Evolutionary conservation across 1,140 invertebrate species (phyloP).

Genomic region (Papilio glaucus): DNA sequence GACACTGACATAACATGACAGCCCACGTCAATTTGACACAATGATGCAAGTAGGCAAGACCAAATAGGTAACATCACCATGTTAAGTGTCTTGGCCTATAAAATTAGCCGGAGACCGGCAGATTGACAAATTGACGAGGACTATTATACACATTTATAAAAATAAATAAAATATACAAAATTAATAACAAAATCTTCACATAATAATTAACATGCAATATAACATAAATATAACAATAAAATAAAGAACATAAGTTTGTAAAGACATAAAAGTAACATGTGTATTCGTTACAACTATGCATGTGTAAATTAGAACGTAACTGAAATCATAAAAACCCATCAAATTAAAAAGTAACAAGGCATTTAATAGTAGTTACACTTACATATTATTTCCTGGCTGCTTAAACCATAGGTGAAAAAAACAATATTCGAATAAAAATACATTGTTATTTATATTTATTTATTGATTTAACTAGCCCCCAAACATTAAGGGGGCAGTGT

Average conservation of each 20-base stretch:
- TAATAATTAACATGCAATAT: not conserved
- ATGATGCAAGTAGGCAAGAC: too few relatives aligned
- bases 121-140: slow-evolving; percentile 1
- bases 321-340: slow-evolving; percentile 34
- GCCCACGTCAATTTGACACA: slow-evolving; percentile 15
- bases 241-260: slow-evolving; percentile 31
- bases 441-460: slow-evolving; percentile 68
- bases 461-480: slow-evolving; percentile 77
- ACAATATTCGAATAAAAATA: slow-evolving; percentile 53
- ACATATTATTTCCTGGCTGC: slow-evolving; percentile 63
- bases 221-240: slow-evolving; percentile 35
- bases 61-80: too few relatives aligned
- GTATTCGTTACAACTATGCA: not conserved
- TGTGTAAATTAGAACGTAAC: slow-evolving; percentile 26
- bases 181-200: not conserved
- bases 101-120: too few relatives aligned
- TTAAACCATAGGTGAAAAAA: slow-evolving; percentile 43
- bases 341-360: slow-evolving; percentile 42
- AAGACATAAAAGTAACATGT: slow-evolving; percentile 13
- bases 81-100: too few relatives aligned
- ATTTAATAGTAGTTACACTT: slow-evolving; percentile 49
- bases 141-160: not conserved
- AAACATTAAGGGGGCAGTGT: slow-evolving; percentile 59
- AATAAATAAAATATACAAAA: not conserved
- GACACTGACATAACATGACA: slow-evolving; percentile 2